Evolutionary conservation across 2,113 vertebrate species (phyloP), one percentile per base, ranked within the genome.

Genomic region (Tenebrosternarchus preto): DNA sequence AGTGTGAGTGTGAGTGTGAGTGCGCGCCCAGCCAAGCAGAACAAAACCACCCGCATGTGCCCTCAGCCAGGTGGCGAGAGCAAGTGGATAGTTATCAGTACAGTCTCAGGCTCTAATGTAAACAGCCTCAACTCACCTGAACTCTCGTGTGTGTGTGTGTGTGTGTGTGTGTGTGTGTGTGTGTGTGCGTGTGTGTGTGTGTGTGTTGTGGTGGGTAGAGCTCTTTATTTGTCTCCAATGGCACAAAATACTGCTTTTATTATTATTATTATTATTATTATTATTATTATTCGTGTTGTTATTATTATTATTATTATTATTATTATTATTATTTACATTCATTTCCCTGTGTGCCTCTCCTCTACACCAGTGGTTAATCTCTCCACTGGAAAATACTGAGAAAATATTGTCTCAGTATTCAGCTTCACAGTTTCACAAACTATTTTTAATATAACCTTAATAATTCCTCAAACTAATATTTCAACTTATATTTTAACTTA

Each of bases 81-180:
- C 25, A 5, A 17, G 12, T 5, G 20, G 5, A 46, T 19, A 56
- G 59, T 36, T 43, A 74, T 80, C 63, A 8, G 12, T n/a, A 33
- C 57, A 61, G 56, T 22, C 29, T 16, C 22, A 24, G 39, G n/a
- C 39, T 61, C 36, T 78, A 20, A 12, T 70, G 39, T 79, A 75
- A 83, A 83, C 71, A 63, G 53, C 33, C 72, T 33, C 55, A 9
- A 39, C 31, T 76, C 24, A 76, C 31, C 12, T 73, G 25, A 31
- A 24, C 56, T 78, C n/a, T n/a, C n/a, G 82, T 31, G 19, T 39
- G 31, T 39, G 31, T 60, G 31, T 31, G 25, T 36, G 3, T 59
- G 22, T 39, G 82, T 31, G 19, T 39, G 31, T 39, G 31, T 60
- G 31, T 31, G 25, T 36, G 3, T 59, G 22, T 39, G 82, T 31